Percentiles rank a stretch among this genome's conserved stretches.
Evolutionary conservation across 2,113 vertebrate genomes (phyloP).

Genomic region (Nyctibius bracteatus): DNA sequence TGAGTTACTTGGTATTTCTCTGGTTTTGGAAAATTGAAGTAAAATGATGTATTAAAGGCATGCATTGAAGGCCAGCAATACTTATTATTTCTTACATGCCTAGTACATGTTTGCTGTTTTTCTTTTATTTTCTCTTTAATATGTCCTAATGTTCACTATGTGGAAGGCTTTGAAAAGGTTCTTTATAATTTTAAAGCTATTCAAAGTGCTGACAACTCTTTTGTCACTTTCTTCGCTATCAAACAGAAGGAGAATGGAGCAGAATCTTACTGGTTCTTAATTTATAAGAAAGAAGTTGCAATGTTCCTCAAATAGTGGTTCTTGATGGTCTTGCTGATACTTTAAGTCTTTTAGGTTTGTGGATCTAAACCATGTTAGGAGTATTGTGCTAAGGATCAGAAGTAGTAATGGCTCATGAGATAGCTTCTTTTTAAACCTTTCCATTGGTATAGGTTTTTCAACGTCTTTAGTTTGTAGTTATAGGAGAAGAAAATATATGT

Average conservation of each 20-base stretch:
- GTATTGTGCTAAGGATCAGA: background rate
- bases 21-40: background rate
- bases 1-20: background rate
- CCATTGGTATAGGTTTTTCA: background rate
- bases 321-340: background rate
- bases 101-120: background rate
- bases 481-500: accelerated
- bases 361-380: background rate
- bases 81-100: background rate
- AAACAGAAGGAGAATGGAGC: background rate
- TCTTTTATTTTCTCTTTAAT: background rate
- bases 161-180: background rate
- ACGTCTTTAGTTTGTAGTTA: background rate
- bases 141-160: background rate
- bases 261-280: background rate
- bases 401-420: background rate
- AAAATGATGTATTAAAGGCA: background rate
- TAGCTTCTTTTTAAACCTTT: background rate
- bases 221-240: background rate
- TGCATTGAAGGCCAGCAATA: background rate
- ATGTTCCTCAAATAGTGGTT: background rate
- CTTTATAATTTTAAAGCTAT: background rate
- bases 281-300: background rate
- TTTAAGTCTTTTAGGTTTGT: background rate
- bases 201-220: background rate